Evolutionary conservation across 2,797 vertebrate genomes (phyloP).

Genomic region (Hephaestus fuliginosus): DNA sequence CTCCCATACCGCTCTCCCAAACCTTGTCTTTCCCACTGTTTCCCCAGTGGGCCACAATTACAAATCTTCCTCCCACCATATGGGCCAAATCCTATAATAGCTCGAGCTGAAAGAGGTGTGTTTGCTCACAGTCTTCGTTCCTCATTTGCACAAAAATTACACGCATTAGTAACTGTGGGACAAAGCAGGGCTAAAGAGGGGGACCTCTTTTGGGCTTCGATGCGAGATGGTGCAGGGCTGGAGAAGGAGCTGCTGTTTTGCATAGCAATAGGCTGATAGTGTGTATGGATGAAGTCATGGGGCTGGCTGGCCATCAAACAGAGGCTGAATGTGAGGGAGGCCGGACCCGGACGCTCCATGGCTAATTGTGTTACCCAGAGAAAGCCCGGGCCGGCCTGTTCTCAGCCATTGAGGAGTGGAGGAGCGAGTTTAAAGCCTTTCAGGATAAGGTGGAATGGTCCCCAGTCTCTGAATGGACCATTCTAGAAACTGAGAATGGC

Average conservation of each 20-base stretch:
- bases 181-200: slow-evolving; percentile 77
- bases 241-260: slow-evolving; percentile 80
- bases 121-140: slow-evolving; percentile 74
- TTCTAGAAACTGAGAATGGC: slow-evolving; percentile 73
- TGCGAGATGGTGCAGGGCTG: slow-evolving; percentile 56
- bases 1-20: slow-evolving; percentile 27
- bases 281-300: slow-evolving; percentile 78
- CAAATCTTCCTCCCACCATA: slow-evolving; percentile 71
- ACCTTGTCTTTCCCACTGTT: slow-evolving; percentile 46
- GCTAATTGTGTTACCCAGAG: slow-evolving; percentile 86
- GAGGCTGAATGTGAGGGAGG: slow-evolving; percentile 76
- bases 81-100: slow-evolving; percentile 73
- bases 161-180: slow-evolving; percentile 80
- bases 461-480: slow-evolving; percentile 80
- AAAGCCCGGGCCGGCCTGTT: slow-evolving; percentile 78
- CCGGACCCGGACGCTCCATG: slow-evolving; percentile 70
- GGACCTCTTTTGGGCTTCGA: slow-evolving; percentile 48
- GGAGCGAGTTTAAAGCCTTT: slow-evolving; percentile 79
- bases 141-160: slow-evolving; percentile 78
- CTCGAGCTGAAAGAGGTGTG: slow-evolving; percentile 68
- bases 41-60: slow-evolving; percentile 68
- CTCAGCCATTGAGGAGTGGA: slow-evolving; percentile 80
- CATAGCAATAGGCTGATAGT: slow-evolving; percentile 85
- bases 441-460: slow-evolving; percentile 75
- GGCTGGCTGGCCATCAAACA: slow-evolving; percentile 77